These are phyloP conservation scores for Pipistrellus kuhlii DNA, from an alignment of 2,797 vertebrate species.

Conservation along the genomic window DNA sequence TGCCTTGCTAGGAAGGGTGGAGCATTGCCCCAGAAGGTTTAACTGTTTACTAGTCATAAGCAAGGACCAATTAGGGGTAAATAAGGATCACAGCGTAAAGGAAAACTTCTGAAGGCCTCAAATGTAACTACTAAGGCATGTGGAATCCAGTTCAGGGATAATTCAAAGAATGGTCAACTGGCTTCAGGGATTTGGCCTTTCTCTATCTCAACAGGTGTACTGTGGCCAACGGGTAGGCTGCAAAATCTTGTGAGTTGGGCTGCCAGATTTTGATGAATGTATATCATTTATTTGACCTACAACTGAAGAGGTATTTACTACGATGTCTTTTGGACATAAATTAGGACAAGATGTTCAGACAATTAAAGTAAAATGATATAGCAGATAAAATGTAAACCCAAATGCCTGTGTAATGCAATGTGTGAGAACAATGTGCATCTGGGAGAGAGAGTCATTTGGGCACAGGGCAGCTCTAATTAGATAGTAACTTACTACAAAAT, in stretches of 20 bases:
- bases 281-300: constrained; percentile 23
- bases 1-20: not conserved
- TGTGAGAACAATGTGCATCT: not conserved
- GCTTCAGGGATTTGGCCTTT: not conserved
- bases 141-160: not conserved
- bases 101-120: not conserved
- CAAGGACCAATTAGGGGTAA: not conserved
- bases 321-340: not conserved
- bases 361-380: constrained; percentile 26
- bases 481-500: not conserved
- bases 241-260: not conserved
- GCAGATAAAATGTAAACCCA: not conserved
- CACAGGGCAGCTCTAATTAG: not conserved
- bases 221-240: not conserved
- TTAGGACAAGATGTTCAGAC: not conserved
- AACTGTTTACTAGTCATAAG: not conserved
- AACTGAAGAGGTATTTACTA: not conserved
- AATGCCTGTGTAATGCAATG: not conserved
- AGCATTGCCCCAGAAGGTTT: not conserved
- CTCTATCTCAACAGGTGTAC: not conserved
- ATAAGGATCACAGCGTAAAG: not conserved
- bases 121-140: not conserved
- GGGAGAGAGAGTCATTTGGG: not conserved
- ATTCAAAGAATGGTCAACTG: not conserved
- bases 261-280: not conserved